A percentile compares a stretch with the other conserved stretches of the same genome.
These are phyloP conservation scores for Austrolebias charrua DNA, from an alignment of 2,797 vertebrate genomes.

Conservation along the genomic window DNA sequence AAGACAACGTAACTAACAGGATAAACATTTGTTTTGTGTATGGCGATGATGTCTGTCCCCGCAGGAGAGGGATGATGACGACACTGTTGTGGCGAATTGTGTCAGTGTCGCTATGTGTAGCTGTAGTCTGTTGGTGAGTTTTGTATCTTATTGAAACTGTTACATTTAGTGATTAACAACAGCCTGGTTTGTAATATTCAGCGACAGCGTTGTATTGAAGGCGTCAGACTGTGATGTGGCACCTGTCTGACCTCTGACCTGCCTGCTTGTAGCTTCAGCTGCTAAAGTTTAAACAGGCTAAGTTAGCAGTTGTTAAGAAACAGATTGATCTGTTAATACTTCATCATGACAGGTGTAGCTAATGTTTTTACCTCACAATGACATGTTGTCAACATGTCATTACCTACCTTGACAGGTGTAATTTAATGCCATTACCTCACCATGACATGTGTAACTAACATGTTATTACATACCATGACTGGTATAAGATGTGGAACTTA, in stretches of 20 bases:
- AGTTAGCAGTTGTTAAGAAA: not conserved
- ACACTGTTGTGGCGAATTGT: slow-evolving; percentile 60
- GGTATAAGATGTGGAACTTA: no score
- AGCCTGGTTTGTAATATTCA: not conserved
- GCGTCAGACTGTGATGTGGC: slow-evolving; percentile 65
- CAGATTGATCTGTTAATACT: not conserved
- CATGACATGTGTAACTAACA: no score
- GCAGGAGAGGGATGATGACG: slow-evolving; percentile 74
- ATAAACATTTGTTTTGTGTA: slow-evolving; percentile 14
- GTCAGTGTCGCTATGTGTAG: slow-evolving; percentile 66
- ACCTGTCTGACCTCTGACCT: slow-evolving; percentile 59
- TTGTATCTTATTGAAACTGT: not conserved
- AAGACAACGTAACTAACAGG: not conserved
- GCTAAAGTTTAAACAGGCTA: slow-evolving; percentile 1
- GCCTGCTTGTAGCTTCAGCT: slow-evolving; percentile 11
- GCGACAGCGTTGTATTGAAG: slow-evolving; percentile 2
- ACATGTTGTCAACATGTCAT: no score
- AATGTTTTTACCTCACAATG: no score
- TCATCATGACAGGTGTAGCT: not conserved
- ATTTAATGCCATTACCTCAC: no score
- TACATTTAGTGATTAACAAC: no score
- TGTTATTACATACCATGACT: no score
- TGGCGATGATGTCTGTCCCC: slow-evolving; percentile 68
- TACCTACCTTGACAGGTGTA: no score
- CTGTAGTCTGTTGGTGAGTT: slow-evolving; percentile 67